A percentile compares a stretch with the other conserved stretches of the same genome.
Evolutionary conservation across 2,888 invertebrate species (phyloP).

Genomic region (Meganola albula): DNA sequence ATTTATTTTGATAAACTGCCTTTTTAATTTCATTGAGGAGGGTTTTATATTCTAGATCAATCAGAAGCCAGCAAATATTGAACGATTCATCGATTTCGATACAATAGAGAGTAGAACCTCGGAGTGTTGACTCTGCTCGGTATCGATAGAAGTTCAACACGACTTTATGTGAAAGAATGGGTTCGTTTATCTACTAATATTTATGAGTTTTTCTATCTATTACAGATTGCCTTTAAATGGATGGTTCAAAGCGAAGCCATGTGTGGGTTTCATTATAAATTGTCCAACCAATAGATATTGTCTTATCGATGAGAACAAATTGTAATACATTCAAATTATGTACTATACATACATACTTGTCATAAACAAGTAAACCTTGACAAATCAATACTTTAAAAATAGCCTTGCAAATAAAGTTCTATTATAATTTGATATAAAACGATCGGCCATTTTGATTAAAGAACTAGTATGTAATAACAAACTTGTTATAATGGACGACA

Average conservation of each 20-base stretch:
- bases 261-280: slow-evolving; percentile 38
- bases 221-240: slow-evolving; percentile 44
- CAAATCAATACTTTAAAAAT: slow-evolving; percentile 26
- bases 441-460: slow-evolving; percentile 24
- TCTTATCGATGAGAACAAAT: slow-evolving; percentile 14
- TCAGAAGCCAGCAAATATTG: too few species aligned
- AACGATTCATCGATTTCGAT: too few species aligned
- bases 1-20: too few species aligned
- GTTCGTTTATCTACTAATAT: slow-evolving; percentile 48
- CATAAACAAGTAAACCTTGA: slow-evolving; percentile 14
- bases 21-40: too few species aligned
- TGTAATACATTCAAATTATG: slow-evolving; percentile 4
- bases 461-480: slow-evolving; percentile 24
- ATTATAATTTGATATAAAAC: slow-evolving; percentile 26
- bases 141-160: slow-evolving; percentile 52
- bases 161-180: slow-evolving; percentile 47
- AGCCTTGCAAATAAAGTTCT: slow-evolving; percentile 24
- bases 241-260: slow-evolving; percentile 35
- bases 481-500: slow-evolving; percentile 29
- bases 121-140: slow-evolving; percentile 50
- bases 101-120: too few species aligned
- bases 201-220: slow-evolving; percentile 49
- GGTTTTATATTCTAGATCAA: too few species aligned
- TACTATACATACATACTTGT: slow-evolving; percentile 16
- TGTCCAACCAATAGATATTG: slow-evolving; percentile 29